Conservation (phyloP, 1,140 invertebrate species). For the Centruroides vittatus region DNA sequence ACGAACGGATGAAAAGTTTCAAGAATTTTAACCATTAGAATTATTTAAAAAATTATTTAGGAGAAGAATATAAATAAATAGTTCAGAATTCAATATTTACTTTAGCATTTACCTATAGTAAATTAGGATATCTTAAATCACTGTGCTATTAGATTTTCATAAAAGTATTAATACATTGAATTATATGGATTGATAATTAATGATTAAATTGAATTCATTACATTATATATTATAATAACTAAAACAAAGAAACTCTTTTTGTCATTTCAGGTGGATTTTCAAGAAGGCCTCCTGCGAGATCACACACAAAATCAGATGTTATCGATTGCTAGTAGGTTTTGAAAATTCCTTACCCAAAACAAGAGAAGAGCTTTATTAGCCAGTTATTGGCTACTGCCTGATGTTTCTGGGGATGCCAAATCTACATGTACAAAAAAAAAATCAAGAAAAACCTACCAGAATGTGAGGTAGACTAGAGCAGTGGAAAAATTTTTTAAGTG, state of each 20-base stretch:
- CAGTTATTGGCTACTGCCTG: neutral
- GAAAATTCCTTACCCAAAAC: neutral
- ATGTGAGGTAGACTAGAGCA: neutral
- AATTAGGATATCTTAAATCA: too few relatives aligned
- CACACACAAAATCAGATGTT: constrained; percentile 13
- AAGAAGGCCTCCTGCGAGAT: constrained; percentile 8
- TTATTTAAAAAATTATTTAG: too few relatives aligned
- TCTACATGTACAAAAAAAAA: neutral
- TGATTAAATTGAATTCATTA: neutral
- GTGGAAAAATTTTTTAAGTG: constrained; percentile 4
- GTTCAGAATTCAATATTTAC: too few relatives aligned
- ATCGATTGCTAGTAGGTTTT: constrained; percentile 12
- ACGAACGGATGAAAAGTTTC: too few relatives aligned
- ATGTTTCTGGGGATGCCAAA: neutral
- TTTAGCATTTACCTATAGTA: too few relatives aligned
- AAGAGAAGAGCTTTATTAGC: neutral
- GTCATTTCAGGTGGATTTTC: constrained; percentile 4
- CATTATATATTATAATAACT: neutral
- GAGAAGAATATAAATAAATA: too few relatives aligned
- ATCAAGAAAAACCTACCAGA: neutral
- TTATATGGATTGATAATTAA: neutral
- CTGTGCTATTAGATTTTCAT: too few relatives aligned
- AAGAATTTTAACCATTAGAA: too few relatives aligned
- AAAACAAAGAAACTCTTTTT: neutral
- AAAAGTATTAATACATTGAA: too few relatives aligned